Conservation (phyloP, 2,113 vertebrate species). For the Nymphicus hollandicus region DNA sequence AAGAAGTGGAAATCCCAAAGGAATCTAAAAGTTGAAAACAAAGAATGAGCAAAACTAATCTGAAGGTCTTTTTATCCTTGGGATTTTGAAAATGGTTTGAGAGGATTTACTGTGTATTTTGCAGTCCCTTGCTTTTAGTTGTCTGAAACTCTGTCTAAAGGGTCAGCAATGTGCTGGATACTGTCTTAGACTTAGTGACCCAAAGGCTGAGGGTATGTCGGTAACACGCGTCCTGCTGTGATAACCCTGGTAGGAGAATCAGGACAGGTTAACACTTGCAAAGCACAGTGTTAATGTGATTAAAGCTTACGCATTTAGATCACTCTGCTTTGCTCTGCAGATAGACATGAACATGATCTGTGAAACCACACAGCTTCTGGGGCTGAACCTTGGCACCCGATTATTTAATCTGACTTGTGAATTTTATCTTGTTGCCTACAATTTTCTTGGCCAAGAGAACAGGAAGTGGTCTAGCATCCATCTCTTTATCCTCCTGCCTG, state of each 20-base stretch:
- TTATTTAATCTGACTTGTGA: neutral
- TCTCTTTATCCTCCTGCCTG: neutral
- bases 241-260: neutral
- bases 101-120: neutral
- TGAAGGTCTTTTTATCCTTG: slow-evolving; percentile 19
- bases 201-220: neutral
- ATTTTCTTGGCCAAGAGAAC: neutral
- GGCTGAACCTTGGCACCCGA: accelerated
- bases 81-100: neutral
- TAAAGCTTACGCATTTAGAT: neutral
- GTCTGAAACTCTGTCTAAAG: neutral
- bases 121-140: neutral
- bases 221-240: neutral
- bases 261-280: neutral
- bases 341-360: neutral
- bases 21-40: neutral
- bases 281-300: neutral
- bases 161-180: accelerated
- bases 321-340: neutral
- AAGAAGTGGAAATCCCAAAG: neutral
- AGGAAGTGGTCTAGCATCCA: neutral
- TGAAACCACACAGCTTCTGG: neutral
- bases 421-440: neutral
- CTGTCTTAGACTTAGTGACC: neutral
- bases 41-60: neutral